Evolutionary conservation across 2,888 invertebrate species (phyloP), one percentile per base, ranked within the genome.

Genomic region (Liodrosophila aerea): DNA sequence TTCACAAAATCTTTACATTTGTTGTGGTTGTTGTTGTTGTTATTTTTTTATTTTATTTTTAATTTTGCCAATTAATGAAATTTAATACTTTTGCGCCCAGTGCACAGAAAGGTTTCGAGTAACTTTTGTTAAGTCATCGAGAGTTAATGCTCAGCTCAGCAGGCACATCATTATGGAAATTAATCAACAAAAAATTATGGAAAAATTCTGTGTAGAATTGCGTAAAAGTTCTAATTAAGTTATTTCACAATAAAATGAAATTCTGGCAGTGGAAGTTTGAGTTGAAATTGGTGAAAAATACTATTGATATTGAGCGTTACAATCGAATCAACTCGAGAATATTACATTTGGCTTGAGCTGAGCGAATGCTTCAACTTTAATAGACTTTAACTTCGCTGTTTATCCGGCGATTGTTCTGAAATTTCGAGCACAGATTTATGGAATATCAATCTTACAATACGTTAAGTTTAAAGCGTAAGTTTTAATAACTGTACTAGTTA

Each of bases 61-160:
- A 64, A 60, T 83, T 59, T 76, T 81, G 74, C 76, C 85, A 87
- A 87, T 87, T 83, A 87, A 87, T 87, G 87, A 87, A 87, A 87
- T 72, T 86, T 87, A 87, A 87, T 87, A 87, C 87, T 78, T 87
- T 85, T 69, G 84, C 31, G 63, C 64, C 60, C 76, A 64, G 64
- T 45, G 66, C 46, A 49, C 45, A 43, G 4, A 50, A 54, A 44
- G 45, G 40, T 7, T 47, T 30, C 29, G 33, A 54, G 18, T 13
- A 39, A 12, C 54, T 60, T 69, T 65, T 64, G 71, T 56, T 60
- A 53, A 71, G 61, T 71, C 66, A 45, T 43, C 44, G 44, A 16
- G 11, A 40, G 18, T 22, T 39, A 40, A 60, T 40, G 33, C 30
- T 34, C 44, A 44, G 33, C 30, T 34, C 44, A 57, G 43, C 46